Conservation (phyloP, 2,113 vertebrate genomes). For the Trematomus loennbergii region DNA sequence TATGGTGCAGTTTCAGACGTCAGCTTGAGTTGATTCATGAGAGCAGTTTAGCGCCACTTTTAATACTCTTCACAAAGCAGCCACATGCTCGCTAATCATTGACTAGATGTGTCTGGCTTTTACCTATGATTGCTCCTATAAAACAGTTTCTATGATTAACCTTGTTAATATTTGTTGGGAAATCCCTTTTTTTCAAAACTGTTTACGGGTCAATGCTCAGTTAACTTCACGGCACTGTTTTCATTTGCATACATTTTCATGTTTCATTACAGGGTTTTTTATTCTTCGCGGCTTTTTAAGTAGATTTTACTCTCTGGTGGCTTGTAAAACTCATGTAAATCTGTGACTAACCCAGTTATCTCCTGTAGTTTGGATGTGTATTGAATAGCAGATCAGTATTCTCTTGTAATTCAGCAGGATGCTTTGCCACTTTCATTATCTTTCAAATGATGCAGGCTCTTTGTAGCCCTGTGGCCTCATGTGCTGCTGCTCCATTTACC, state of each 20-base stretch:
- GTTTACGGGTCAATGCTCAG: background rate
- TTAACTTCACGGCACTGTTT: background rate
- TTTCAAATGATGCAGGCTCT: slow-evolving; percentile 70
- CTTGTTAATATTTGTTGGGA: background rate
- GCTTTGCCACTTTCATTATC: slow-evolving; percentile 55
- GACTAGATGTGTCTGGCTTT: slow-evolving; percentile 38
- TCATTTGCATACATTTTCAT: slow-evolving; percentile 2
- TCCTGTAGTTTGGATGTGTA: slow-evolving; percentile 20
- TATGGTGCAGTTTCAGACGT: background rate
- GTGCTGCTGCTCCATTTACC: slow-evolving; percentile 73
- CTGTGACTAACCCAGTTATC: background rate
- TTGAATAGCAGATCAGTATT: slow-evolving; percentile 32
- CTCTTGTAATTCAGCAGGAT: slow-evolving; percentile 45
- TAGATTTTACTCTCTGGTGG: background rate
- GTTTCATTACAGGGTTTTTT: background rate
- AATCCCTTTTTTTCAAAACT: background rate
- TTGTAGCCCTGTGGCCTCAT: slow-evolving; percentile 62
- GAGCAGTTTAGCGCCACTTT: slow-evolving; percentile 63
- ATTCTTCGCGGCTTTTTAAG: too few relatives aligned
- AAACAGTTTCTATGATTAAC: background rate
- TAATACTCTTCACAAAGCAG: slow-evolving; percentile 50
- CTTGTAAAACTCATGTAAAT: slow-evolving; percentile 27
- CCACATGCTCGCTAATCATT: slow-evolving; percentile 75
- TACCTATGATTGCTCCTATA: background rate
- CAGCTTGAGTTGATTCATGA: background rate